These are phyloP conservation scores for Premnoplex brunnescens DNA, from an alignment of 2,797 vertebrate species.

Conservation along the genomic window DNA sequence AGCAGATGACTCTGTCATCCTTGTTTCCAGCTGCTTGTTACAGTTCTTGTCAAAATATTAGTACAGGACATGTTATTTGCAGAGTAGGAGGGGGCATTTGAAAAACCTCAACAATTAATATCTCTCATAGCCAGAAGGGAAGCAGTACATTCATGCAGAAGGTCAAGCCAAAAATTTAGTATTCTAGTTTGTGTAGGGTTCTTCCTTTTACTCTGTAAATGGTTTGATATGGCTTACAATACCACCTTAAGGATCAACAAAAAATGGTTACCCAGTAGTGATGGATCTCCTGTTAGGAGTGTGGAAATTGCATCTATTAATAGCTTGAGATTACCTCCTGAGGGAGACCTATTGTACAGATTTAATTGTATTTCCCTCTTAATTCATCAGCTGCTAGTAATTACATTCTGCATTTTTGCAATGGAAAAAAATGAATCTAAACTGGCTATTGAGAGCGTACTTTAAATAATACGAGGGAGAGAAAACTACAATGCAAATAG, in stretches of 20 bases:
- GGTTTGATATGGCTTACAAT: not conserved
- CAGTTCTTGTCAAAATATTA: not conserved
- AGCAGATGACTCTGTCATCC: not conserved
- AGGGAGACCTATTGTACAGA: slow-evolving; percentile 5
- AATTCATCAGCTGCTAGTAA: slow-evolving; percentile 43
- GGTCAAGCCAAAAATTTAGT: not conserved
- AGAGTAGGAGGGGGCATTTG: not conserved
- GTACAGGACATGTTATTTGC: not conserved
- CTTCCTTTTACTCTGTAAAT: not conserved
- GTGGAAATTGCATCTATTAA: slow-evolving; percentile 16
- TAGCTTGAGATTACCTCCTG: not conserved
- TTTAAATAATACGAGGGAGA: not conserved
- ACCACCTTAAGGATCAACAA: not conserved
- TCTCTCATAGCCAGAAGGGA: not conserved
- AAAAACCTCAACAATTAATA: not conserved
- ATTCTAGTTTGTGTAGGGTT: not conserved
- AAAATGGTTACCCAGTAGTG: not conserved
- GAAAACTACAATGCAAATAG: slow-evolving; percentile 10
- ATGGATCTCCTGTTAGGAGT: not conserved
- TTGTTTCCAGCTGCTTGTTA: not conserved
- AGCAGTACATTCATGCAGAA: not conserved
- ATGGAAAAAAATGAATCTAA: not conserved
- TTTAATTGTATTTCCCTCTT: slow-evolving; percentile 22
- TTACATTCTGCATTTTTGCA: slow-evolving; percentile 15
- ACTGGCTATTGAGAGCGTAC: not conserved